Conservation (phyloP, 2,888 invertebrate genomes). For the Cyaniris semiargus region DNA sequence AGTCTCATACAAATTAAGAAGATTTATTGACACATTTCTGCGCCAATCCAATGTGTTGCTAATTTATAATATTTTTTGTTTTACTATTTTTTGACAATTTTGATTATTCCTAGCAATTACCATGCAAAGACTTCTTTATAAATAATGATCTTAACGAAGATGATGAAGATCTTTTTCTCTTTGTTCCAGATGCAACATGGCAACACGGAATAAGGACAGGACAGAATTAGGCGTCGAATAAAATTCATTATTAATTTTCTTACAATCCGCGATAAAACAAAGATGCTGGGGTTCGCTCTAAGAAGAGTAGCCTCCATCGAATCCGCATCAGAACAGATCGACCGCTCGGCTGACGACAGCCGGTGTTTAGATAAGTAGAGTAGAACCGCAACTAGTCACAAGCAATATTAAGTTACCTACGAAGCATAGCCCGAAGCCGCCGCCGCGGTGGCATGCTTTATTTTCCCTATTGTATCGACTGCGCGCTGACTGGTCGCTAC, state of each 20-base stretch:
- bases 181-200: conserved; percentile 78
- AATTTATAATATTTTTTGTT: too few relatives aligned
- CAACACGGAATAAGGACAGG: conserved; percentile 52
- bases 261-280: conserved; percentile 60
- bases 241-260: conserved; percentile 52
- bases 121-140: too few relatives aligned
- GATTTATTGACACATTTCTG: too few relatives aligned
- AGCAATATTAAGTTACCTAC: conserved; percentile 71
- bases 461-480: conserved; percentile 79
- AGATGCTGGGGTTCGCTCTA: conserved; percentile 78
- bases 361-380: conserved; percentile 78
- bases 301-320: conserved; percentile 68
- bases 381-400: conserved; percentile 67
- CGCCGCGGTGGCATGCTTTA: conserved; percentile 79
- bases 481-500: conserved; percentile 82
- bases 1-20: neutral
- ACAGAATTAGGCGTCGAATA: conserved; percentile 51
- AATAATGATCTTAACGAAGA: neutral
- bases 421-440: conserved; percentile 58
- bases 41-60: too few relatives aligned
- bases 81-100: too few relatives aligned
- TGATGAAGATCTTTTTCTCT: conserved; percentile 46
- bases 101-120: too few relatives aligned
- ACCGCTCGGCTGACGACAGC: conserved; percentile 75
- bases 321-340: conserved; percentile 56